Conservation (phyloP, 1,140 invertebrate species). For the Grapholita molesta region DNA sequence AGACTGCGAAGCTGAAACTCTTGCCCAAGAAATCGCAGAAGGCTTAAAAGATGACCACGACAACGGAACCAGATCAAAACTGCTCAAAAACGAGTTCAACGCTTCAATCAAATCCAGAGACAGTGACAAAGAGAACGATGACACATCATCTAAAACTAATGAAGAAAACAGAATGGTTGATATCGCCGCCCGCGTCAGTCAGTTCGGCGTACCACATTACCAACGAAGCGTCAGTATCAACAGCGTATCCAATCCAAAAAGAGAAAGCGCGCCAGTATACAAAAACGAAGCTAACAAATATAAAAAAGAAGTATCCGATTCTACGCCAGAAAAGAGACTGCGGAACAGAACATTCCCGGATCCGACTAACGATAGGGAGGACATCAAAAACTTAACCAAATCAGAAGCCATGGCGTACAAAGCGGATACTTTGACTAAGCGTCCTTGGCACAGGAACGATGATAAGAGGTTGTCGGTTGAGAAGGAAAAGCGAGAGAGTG, state of each 20-base stretch:
- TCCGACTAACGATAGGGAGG: constrained; percentile 67
- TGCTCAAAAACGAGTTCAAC: constrained; percentile 71
- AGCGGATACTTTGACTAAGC: constrained; percentile 68
- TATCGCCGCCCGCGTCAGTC: constrained; percentile 64
- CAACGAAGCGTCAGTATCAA: constrained; percentile 67
- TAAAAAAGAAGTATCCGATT: constrained; percentile 75
- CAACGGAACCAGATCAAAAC: constrained; percentile 42
- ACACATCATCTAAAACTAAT: constrained; percentile 43
- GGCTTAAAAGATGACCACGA: constrained; percentile 54
- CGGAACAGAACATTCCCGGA: constrained; percentile 75
- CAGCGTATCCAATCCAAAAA: constrained; percentile 58
- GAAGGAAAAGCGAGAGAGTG: constrained; percentile 55
- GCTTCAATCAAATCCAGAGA: constrained; percentile 79
- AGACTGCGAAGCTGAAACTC: constrained; percentile 81
- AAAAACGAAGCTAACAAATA: constrained; percentile 68
- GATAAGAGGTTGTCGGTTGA: constrained; percentile 53
- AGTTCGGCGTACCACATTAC: constrained; percentile 62
- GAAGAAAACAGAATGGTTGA: constrained; percentile 67
- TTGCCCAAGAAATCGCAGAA: constrained; percentile 77
- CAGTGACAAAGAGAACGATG: constrained; percentile 84
- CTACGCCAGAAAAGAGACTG: constrained; percentile 71
- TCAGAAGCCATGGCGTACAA: constrained; percentile 64
- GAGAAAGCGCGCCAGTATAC: constrained; percentile 59
- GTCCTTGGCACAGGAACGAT: constrained; percentile 61
- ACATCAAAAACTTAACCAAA: constrained; percentile 67